A percentile compares a stretch with the other conserved stretches of the same genome.
Evolutionary conservation across 2,888 invertebrate species (phyloP).

Genomic region (Ennomos quercinarius): DNA sequence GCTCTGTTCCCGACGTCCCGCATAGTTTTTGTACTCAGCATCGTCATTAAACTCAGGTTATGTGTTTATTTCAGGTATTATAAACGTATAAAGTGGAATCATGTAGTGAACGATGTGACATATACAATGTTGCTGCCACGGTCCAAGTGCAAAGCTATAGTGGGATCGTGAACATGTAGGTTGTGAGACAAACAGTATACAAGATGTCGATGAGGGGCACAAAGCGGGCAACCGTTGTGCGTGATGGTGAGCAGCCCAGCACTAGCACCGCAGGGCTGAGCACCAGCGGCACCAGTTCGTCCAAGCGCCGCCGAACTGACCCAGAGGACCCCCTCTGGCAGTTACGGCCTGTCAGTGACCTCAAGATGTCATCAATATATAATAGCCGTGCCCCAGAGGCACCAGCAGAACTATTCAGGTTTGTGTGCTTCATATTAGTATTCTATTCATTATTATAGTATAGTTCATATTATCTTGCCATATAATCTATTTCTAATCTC

Average conservation of each 20-base stretch:
- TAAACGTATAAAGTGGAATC: constrained; percentile 71
- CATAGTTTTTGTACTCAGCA: neutral
- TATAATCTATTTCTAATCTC: no score
- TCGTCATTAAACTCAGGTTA: constrained; percentile 10
- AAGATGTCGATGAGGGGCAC: constrained; percentile 83
- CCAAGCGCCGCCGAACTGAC: constrained; percentile 77
- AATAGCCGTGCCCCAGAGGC: constrained; percentile 93
- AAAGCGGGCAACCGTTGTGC: constrained; percentile 75
- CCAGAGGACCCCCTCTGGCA: constrained; percentile 88
- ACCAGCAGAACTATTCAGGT: constrained; percentile 93
- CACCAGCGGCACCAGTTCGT: constrained; percentile 64
- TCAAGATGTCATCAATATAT: constrained; percentile 95
- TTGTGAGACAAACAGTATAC: constrained; percentile 61
- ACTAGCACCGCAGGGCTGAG: constrained; percentile 27
- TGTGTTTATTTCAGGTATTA: constrained; percentile 65
- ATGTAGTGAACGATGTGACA: constrained; percentile 80
- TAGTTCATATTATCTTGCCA: neutral
- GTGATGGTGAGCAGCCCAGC: constrained; percentile 65
- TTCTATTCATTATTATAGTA: neutral
- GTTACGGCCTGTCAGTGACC: constrained; percentile 92
- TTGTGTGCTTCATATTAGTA: constrained; percentile 54
- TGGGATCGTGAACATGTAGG: constrained; percentile 81
- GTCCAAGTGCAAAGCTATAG: constrained; percentile 79
- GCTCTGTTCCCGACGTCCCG: neutral
- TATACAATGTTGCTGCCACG: constrained; percentile 81